phyloP scores from a whole-genome alignment of 2,113 vertebrate species.

The Tapirus terrestris region DNA sequence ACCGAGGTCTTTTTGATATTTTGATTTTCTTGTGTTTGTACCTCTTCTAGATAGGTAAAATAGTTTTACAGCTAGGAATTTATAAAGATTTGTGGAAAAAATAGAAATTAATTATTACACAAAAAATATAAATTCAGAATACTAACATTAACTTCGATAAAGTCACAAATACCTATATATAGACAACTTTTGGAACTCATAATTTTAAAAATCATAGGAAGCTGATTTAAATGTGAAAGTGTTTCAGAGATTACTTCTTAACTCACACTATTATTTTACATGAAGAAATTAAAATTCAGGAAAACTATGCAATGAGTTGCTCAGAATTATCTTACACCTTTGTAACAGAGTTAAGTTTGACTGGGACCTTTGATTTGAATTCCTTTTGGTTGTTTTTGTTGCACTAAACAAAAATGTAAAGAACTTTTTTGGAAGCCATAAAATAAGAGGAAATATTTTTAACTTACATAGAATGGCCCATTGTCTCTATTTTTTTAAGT shows the following conservation, averaged over 20 bases:
- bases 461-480: background rate
- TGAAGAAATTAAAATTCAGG: background rate
- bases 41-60: background rate
- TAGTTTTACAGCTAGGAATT: background rate
- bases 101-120: background rate
- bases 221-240: background rate
- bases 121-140: background rate
- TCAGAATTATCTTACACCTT: background rate
- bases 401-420: background rate
- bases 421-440: background rate
- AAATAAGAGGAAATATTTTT: background rate
- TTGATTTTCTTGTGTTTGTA: background rate
- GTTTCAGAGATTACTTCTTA: background rate
- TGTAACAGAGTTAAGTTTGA: background rate
- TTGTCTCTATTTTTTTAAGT: background rate
- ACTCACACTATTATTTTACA: background rate
- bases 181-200: background rate
- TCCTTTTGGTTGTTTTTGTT: background rate
- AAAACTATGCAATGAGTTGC: background rate
- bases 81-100: background rate
- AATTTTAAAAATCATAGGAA: background rate
- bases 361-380: background rate
- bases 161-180: background rate
- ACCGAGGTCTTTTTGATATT: background rate
- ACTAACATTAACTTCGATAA: background rate